A percentile compares a stretch with the other conserved stretches of the same genome.
Conservation (phyloP, 2,113 vertebrate species). For the Pelobates fuscus region DNA sequence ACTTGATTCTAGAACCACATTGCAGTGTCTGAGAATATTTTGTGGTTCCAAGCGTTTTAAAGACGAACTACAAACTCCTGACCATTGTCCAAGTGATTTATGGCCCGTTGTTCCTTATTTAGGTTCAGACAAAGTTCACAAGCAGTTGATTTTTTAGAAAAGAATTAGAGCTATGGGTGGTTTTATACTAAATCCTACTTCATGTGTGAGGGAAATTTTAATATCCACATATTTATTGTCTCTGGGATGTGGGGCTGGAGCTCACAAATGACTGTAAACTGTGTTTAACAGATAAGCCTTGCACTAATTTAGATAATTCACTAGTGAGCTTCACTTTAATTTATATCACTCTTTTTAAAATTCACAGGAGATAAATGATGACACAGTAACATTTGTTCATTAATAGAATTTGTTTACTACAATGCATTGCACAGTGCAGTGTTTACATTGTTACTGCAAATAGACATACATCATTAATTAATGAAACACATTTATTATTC, state of each 20-base stretch:
- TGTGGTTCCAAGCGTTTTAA: slow-evolving; percentile 64
- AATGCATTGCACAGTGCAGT: slow-evolving; percentile 8
- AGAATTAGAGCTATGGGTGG: slow-evolving; percentile 69
- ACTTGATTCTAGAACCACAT: background rate
- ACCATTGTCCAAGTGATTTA: slow-evolving; percentile 88
- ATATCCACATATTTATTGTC: slow-evolving; percentile 11
- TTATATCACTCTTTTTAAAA: slow-evolving; percentile 7
- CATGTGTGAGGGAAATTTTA: slow-evolving; percentile 1
- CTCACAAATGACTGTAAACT: background rate
- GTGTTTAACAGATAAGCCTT: background rate
- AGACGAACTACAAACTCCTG: slow-evolving; percentile 82
- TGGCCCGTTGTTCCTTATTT: slow-evolving; percentile 76
- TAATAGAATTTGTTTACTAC: slow-evolving; percentile 11
- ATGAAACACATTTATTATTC: too few relatives aligned
- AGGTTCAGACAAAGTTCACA: slow-evolving; percentile 88
- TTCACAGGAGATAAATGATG: background rate
- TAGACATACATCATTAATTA: background rate
- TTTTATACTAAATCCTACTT: slow-evolving; percentile 54
- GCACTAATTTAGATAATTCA: background rate
- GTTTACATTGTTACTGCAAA: slow-evolving; percentile 7
- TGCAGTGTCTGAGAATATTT: slow-evolving; percentile 58
- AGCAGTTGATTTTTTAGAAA: slow-evolving; percentile 71
- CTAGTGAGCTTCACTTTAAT: slow-evolving; percentile 19
- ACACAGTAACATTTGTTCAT: background rate
- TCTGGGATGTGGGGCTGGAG: background rate